These are phyloP conservation scores for Neodon shergylaensis DNA, from an alignment of 2,113 vertebrate species.

Conservation along the genomic window DNA sequence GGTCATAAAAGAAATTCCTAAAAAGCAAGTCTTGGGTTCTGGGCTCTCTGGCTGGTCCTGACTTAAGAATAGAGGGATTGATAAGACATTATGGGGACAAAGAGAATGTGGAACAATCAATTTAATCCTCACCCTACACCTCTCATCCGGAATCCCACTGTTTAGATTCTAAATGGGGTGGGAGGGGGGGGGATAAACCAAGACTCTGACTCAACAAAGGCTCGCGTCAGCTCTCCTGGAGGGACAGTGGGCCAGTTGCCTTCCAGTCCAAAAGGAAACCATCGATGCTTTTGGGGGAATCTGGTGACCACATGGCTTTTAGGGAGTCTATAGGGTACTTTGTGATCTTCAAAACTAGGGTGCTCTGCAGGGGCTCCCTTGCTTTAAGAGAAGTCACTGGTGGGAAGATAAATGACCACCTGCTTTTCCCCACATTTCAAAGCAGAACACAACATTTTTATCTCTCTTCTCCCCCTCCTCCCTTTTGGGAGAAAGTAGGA, in stretches of 20 bases:
- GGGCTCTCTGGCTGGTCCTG: background rate
- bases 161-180: background rate
- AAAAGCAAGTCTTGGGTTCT: background rate
- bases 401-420: background rate
- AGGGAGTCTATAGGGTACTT: background rate
- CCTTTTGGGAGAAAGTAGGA: background rate
- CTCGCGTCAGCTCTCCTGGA: background rate
- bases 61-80: background rate
- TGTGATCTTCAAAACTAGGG: background rate
- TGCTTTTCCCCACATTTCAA: background rate
- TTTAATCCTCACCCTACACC: background rate
- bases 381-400: background rate
- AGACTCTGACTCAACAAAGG: background rate
- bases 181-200: background rate
- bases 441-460: background rate
- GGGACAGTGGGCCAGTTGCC: background rate
- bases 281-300: background rate
- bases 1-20: background rate
- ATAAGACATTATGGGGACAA: background rate
- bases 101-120: background rate
- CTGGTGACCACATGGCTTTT: background rate
- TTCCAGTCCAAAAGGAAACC: background rate
- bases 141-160: background rate
- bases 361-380: background rate
- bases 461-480: too few relatives aligned